Conservation (phyloP, 2,113 vertebrate species). For the Sakesphorus luctuosus region DNA sequence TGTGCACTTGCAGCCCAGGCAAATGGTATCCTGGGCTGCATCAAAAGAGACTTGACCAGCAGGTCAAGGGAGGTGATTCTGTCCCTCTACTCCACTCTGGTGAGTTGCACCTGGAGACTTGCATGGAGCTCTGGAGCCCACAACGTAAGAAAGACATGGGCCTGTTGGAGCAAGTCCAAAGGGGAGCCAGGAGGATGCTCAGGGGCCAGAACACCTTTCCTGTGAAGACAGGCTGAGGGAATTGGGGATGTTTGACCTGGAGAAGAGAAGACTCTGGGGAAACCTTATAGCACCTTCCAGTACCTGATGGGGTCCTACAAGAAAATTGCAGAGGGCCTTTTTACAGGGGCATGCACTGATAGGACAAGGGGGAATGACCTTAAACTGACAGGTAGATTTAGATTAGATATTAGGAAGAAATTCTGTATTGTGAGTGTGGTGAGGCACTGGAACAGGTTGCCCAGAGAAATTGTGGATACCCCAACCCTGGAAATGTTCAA, state of each 20-base stretch:
- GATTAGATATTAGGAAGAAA: not conserved
- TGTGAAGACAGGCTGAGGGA: not conserved
- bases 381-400: not conserved
- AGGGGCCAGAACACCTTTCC: not conserved
- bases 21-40: not conserved
- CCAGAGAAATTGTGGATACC: not conserved
- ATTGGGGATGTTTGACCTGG: not conserved
- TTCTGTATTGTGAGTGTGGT: not conserved
- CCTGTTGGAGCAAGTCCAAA: not conserved
- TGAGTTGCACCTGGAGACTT: not conserved
- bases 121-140: not conserved
- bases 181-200: not conserved
- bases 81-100: not conserved
- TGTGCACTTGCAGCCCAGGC: not conserved
- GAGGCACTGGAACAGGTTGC: not conserved
- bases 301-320: not conserved
- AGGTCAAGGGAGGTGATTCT: not conserved
- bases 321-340: not conserved
- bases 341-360: not conserved
- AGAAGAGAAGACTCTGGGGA: not conserved
- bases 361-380: not conserved
- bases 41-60: not conserved
- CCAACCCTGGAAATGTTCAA: not conserved
- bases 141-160: not conserved
- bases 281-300: not conserved